A percentile compares a stretch with the other conserved stretches of the same genome.
phyloP scores from a whole-genome alignment of 1,140 invertebrate genomes.

The Penaeus chinensis region DNA sequence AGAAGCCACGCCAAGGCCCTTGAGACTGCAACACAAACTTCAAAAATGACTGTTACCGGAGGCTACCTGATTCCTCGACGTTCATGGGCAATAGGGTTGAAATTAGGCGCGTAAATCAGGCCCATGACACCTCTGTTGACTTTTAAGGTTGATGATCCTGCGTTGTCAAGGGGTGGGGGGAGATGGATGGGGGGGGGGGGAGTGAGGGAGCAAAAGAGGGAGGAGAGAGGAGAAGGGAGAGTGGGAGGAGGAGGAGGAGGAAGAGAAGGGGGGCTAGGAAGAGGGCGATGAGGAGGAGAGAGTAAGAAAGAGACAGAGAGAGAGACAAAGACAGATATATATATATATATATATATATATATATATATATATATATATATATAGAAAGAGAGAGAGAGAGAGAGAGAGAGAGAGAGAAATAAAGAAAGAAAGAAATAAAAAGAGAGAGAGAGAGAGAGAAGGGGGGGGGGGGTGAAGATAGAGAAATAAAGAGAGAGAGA shows the following conservation, averaged over 20 bases:
- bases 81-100: too few relatives aligned
- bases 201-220: neutral
- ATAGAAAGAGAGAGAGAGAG: conserved; percentile 32
- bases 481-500: conserved; percentile 17
- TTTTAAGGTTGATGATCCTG: too few relatives aligned
- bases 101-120: too few relatives aligned
- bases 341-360: too few relatives aligned
- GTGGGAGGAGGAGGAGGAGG: neutral
- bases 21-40: too few relatives aligned
- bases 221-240: neutral
- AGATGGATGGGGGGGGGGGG: neutral
- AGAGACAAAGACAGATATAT: too few relatives aligned
- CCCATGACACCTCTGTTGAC: too few relatives aligned
- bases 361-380: neutral
- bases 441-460: neutral
- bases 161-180: too few relatives aligned
- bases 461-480: neutral
- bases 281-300: neutral
- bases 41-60: too few relatives aligned
- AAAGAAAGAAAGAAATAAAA: neutral
- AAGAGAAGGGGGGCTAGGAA: neutral
- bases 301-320: neutral
- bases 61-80: too few relatives aligned
- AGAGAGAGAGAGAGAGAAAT: neutral
- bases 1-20: too few relatives aligned